Percentiles rank a stretch among this genome's conserved stretches.
Evolutionary conservation across 2,888 invertebrate genomes (phyloP).

Genomic region (Drosophila subquinaria): DNA sequence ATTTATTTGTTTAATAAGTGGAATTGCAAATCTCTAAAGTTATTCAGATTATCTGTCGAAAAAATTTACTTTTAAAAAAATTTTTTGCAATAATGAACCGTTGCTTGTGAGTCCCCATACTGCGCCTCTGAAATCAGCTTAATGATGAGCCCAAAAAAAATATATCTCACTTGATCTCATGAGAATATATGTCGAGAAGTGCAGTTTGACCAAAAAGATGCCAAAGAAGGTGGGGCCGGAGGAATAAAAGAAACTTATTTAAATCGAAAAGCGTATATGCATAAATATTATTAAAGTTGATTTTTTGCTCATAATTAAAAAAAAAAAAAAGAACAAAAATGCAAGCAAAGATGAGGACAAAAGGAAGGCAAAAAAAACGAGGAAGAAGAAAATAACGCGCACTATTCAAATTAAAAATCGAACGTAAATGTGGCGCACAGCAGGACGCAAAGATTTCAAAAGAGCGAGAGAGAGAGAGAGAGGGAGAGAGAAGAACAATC

Average conservation of each 20-base stretch:
- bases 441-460: constrained; percentile 67
- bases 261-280: constrained; percentile 75
- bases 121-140: not conserved
- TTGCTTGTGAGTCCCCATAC: not conserved
- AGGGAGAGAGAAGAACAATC: constrained; percentile 24
- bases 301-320: constrained; percentile 77
- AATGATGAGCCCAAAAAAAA: constrained; percentile 17
- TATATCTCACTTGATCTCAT: not conserved
- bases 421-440: constrained; percentile 81
- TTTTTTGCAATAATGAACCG: no score
- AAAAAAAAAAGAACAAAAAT: constrained; percentile 23
- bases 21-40: not conserved
- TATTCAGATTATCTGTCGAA: not conserved
- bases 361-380: constrained; percentile 13
- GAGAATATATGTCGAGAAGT: not conserved
- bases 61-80: no score
- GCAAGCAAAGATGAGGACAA: not conserved
- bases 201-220: constrained; percentile 21
- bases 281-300: constrained; percentile 80
- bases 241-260: constrained; percentile 67
- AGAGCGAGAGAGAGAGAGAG: constrained; percentile 33
- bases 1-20: no score
- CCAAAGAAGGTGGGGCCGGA: constrained; percentile 28
- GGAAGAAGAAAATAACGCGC: constrained; percentile 36
- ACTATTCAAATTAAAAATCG: constrained; percentile 83